Conservation (phyloP, 2,113 vertebrate genomes). For the Atlantisia rogersi region DNA sequence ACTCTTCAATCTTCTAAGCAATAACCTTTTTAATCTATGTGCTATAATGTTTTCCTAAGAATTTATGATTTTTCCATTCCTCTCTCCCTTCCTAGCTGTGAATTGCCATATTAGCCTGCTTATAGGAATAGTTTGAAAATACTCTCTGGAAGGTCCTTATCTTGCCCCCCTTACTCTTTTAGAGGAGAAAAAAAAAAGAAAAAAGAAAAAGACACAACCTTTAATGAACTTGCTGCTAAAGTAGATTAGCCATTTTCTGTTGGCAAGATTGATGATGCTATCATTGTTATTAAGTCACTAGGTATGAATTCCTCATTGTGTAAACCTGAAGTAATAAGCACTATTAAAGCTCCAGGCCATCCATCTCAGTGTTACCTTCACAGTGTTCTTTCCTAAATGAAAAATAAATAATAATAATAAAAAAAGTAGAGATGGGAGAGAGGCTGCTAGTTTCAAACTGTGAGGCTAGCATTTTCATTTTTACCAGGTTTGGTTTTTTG, state of each 20-base stretch:
- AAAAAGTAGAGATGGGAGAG: background rate
- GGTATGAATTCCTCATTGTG: conserved; percentile 58
- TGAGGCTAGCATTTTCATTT: background rate
- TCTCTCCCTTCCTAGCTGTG: background rate
- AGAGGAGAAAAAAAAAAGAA: background rate
- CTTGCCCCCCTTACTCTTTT: background rate
- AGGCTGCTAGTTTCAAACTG: background rate
- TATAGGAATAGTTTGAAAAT: background rate
- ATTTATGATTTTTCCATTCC: conserved; percentile 11
- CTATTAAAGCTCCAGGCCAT: conserved; percentile 34
- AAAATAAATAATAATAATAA: background rate
- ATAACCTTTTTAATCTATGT: conserved; percentile 28
- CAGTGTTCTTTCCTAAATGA: background rate
- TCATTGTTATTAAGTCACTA: conserved; percentile 66
- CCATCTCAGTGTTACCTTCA: conserved; percentile 30
- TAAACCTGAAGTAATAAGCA: conserved; percentile 45
- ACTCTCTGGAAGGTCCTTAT: conserved; percentile 39
- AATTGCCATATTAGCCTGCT: background rate
- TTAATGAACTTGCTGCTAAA: conserved; percentile 69
- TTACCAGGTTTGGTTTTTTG: background rate
- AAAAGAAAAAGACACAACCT: background rate
- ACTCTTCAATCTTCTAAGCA: conserved; percentile 29
- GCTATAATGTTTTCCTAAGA: conserved; percentile 56
- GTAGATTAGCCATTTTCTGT: conserved; percentile 64
- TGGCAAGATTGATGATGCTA: conserved; percentile 65